Percentiles rank a stretch among this genome's conserved stretches.
Evolutionary conservation across 2,797 vertebrate genomes (phyloP).

Genomic region (Emydoidea blandingii): DNA sequence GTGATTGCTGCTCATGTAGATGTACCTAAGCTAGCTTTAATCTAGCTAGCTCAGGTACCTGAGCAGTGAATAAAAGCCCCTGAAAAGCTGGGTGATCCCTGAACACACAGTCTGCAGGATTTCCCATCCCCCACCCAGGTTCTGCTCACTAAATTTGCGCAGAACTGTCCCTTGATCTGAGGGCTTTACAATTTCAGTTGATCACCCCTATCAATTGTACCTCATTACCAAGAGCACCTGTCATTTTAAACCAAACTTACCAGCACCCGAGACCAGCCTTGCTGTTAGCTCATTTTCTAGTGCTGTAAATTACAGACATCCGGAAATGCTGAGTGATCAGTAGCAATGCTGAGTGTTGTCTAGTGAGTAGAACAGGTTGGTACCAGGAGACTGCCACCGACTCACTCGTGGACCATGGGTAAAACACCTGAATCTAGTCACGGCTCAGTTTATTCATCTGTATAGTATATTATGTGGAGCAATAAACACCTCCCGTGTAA

Average conservation of each 20-base stretch:
- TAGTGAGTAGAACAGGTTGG: no score
- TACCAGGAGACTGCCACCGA: background rate
- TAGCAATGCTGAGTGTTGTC: background rate
- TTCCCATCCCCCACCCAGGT: background rate
- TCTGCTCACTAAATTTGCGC: background rate
- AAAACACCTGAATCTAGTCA: background rate
- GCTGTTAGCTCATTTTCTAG: background rate
- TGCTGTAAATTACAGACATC: background rate
- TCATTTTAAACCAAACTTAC: background rate
- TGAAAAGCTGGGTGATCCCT: no score
- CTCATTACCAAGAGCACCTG: background rate
- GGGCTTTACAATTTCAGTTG: background rate
- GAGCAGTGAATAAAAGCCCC: background rate
- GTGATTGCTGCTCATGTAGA: background rate
- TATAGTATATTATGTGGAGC: background rate
- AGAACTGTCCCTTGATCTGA: background rate
- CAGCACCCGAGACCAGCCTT: background rate
- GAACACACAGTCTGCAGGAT: background rate
- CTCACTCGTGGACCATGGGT: background rate
- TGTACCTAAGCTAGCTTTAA: background rate
- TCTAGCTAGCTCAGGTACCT: background rate
- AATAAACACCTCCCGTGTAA: background rate
- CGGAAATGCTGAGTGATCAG: background rate
- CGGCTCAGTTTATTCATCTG: background rate
- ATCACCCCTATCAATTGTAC: background rate